A percentile compares a stretch with the other conserved stretches of the same genome.
These are phyloP conservation scores for Pachycephala philippinensis DNA, from an alignment of 2,113 vertebrate species.

Conservation along the genomic window DNA sequence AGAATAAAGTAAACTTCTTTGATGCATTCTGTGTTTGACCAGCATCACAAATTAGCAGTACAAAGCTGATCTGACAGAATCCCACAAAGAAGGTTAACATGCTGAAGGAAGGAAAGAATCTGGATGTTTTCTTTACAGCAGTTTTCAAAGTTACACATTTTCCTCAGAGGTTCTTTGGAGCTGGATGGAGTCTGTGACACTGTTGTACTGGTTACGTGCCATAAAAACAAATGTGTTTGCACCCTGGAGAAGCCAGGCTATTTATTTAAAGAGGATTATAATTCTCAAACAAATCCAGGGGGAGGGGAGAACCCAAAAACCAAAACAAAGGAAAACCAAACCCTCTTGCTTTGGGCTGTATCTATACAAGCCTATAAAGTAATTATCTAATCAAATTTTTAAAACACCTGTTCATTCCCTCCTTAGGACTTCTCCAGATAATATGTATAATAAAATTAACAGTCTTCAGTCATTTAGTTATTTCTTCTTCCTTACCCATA, in stretches of 20 bases:
- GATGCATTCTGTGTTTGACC: neutral
- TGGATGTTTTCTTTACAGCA: slow-evolving; percentile 12
- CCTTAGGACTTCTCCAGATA: neutral
- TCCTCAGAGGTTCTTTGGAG: neutral
- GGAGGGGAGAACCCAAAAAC: neutral
- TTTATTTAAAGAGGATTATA: neutral
- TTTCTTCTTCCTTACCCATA: neutral
- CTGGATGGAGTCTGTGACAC: neutral
- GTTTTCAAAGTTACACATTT: neutral
- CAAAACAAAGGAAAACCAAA: neutral
- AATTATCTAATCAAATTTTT: neutral
- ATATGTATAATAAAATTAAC: neutral
- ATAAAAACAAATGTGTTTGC: neutral
- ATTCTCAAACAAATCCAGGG: neutral
- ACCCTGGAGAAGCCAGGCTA: neutral
- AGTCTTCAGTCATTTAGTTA: neutral
- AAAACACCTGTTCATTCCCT: neutral
- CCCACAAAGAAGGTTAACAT: neutral
- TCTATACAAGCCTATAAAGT: neutral
- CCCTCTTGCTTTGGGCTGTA: neutral
- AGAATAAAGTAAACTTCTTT: neutral
- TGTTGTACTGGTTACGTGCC: neutral
- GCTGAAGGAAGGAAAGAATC: neutral
- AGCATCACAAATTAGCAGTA: neutral
- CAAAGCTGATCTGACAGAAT: slow-evolving; percentile 15